These are phyloP conservation scores for Trichonephila clavata DNA, from an alignment of 1,140 invertebrate species.

Conservation along the genomic window DNA sequence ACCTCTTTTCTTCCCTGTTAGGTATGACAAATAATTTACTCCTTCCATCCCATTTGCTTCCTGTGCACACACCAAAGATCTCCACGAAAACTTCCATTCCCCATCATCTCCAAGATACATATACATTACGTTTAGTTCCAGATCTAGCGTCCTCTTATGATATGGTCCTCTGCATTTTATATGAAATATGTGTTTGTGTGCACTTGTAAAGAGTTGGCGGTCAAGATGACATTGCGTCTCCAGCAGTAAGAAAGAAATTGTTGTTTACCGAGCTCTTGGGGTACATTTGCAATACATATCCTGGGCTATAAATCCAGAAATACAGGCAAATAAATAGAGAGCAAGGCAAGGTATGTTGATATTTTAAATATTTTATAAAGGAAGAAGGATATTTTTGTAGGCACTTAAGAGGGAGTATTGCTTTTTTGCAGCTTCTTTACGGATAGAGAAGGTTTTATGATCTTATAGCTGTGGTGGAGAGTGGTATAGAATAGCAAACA, in stretches of 20 bases:
- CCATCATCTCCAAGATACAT: background rate
- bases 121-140: background rate
- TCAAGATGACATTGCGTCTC: background rate
- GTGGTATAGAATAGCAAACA: too few relatives aligned
- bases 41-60: background rate
- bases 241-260: background rate
- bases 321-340: background rate
- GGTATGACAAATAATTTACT: background rate
- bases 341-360: background rate
- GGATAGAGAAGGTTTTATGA: background rate
- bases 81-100: background rate
- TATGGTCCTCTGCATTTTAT: background rate
- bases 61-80: background rate
- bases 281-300: background rate
- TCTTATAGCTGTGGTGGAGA: too few relatives aligned
- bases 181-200: constrained; percentile 8
- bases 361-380: constrained; percentile 46
- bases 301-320: background rate
- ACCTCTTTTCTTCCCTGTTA: background rate
- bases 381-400: background rate
- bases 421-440: too few relatives aligned
- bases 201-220: background rate
- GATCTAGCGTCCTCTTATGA: background rate
- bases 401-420: background rate
- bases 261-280: constrained; percentile 10